Conservation (phyloP, 2,888 invertebrate genomes). For the Meteorus colon region DNA sequence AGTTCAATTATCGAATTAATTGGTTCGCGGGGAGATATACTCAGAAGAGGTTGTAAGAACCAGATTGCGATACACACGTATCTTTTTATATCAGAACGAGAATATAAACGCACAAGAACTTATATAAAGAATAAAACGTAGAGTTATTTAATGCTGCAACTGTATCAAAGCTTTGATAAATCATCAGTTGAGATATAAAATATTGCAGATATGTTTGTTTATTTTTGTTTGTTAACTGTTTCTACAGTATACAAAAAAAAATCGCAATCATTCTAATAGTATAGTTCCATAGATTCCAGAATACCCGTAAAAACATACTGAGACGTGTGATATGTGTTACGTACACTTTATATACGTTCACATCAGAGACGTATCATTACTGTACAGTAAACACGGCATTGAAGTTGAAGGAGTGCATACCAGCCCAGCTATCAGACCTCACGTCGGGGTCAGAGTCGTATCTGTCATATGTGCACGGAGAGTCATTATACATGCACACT, state of each 20-base stretch:
- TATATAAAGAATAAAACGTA: no score
- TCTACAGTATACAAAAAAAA: no score
- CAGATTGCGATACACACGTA: conserved; percentile 12
- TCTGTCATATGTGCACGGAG: conserved; percentile 48
- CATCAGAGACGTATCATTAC: neutral
- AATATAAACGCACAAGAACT: neutral
- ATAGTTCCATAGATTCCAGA: no score
- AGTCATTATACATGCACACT: conserved; percentile 50
- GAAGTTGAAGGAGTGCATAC: conserved; percentile 41
- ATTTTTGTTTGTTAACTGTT: no score
- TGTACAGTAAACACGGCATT: conserved; percentile 22
- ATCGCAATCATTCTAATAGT: no score
- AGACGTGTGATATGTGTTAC: neutral
- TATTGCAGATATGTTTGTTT: no score
- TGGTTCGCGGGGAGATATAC: conserved; percentile 47
- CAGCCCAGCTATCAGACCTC: conserved; percentile 29
- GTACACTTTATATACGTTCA: conserved; percentile 20
- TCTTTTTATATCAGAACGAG: neutral
- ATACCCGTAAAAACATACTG: no score
- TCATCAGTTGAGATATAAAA: no score
- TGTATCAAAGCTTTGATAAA: neutral
- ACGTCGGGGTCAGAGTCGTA: conserved; percentile 52
- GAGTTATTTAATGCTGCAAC: neutral
- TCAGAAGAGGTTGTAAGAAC: conserved; percentile 12
- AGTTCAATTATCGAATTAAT: conserved; percentile 56